Evolutionary conservation across 2,888 invertebrate genomes (phyloP).

Genomic region (Drosophila anomelani): DNA sequence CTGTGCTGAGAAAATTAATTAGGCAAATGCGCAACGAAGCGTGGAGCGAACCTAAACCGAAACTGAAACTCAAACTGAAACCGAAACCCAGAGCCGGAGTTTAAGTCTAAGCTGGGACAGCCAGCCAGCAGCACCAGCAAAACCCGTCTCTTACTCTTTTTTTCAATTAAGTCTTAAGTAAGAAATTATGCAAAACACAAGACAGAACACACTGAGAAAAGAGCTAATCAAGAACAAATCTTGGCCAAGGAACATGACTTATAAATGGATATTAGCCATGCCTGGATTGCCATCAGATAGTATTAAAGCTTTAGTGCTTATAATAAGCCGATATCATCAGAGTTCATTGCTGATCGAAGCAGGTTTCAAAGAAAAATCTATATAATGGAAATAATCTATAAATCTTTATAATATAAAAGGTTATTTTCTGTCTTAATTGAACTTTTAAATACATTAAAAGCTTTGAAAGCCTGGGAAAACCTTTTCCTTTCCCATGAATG

Average conservation of each 20-base stretch:
- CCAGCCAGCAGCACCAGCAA: constrained; percentile 4
- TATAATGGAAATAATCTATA: constrained; percentile 1
- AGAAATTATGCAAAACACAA: constrained; percentile 81
- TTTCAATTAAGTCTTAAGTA: constrained; percentile 82
- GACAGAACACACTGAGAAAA: constrained; percentile 44
- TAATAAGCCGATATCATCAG: not conserved
- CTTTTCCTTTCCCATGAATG: not conserved
- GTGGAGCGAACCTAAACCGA: constrained; percentile 59
- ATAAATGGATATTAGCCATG: constrained; percentile 15
- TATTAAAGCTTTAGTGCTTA: not conserved
- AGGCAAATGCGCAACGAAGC: constrained; percentile 83
- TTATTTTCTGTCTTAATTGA: too few relatives aligned
- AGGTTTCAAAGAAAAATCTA: not conserved
- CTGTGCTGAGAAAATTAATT: constrained; percentile 82
- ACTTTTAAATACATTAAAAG: not conserved
- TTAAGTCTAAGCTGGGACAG: constrained; percentile 51
- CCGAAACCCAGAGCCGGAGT: constrained; percentile 34
- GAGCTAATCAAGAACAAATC: constrained; percentile 18
- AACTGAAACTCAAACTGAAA: constrained; percentile 31
- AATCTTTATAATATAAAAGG: not conserved
- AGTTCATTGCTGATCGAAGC: not conserved
- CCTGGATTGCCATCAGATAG: not conserved
- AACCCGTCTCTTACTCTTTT: constrained; percentile 51
- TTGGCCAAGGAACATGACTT: constrained; percentile 9
- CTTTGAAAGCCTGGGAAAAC: not conserved